Evolutionary conservation across 2,888 invertebrate species (phyloP).

Genomic region (Himalopsyche anomala): DNA sequence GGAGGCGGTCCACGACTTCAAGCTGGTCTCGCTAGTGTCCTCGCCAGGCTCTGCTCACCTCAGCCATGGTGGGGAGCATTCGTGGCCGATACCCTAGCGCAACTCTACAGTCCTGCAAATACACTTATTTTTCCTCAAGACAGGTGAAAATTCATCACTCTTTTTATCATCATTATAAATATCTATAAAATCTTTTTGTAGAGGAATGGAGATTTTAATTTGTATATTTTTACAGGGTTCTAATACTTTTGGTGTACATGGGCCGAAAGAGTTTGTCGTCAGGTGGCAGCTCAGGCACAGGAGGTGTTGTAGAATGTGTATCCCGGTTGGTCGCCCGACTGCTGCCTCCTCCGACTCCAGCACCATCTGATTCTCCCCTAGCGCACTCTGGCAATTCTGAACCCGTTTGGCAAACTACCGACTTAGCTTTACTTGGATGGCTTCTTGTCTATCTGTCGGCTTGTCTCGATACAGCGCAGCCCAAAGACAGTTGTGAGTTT

Average conservation of each 20-base stretch:
- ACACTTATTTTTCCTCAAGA: slow-evolving; percentile 90
- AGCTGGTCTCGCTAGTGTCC: slow-evolving; percentile 85
- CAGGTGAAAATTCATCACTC: slow-evolving; percentile 76
- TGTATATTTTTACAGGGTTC: slow-evolving; percentile 78
- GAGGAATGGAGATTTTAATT: background rate
- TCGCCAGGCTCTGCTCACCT: slow-evolving; percentile 86
- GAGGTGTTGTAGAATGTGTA: slow-evolving; percentile 80
- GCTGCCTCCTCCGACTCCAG: slow-evolving; percentile 77
- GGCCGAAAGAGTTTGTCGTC: slow-evolving; percentile 83
- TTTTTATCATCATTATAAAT: background rate
- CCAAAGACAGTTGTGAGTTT: slow-evolving; percentile 69
- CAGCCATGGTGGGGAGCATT: slow-evolving; percentile 94
- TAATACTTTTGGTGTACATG: slow-evolving; percentile 90
- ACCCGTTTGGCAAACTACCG: slow-evolving; percentile 76
- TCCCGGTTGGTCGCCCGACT: slow-evolving; percentile 78
- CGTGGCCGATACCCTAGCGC: slow-evolving; percentile 87
- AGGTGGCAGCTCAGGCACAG: slow-evolving; percentile 69
- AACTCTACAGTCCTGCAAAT: slow-evolving; percentile 87
- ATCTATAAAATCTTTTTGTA: background rate
- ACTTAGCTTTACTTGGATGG: slow-evolving; percentile 85
- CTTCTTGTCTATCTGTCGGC: slow-evolving; percentile 85
- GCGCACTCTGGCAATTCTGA: slow-evolving; percentile 64
- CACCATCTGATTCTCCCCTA: slow-evolving; percentile 67
- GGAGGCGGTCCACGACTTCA: slow-evolving; percentile 87
- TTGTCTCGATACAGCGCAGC: slow-evolving; percentile 77